phyloP scores from a whole-genome alignment of 2,797 vertebrate genomes.

The Lepus townsendii region DNA sequence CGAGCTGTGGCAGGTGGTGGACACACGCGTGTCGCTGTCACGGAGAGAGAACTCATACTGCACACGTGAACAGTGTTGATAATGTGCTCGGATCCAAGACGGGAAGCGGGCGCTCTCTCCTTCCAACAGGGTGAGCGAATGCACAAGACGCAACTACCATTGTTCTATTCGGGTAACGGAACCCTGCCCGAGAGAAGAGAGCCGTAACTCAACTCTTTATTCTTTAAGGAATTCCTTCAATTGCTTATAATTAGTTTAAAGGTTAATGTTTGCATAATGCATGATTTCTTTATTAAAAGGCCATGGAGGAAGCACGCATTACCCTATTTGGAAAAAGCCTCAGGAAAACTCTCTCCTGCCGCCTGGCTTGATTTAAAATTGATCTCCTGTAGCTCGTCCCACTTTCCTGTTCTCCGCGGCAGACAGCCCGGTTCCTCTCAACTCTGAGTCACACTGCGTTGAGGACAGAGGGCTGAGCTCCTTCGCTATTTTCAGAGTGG shows the following conservation, averaged over 20 bases:
- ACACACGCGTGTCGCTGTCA: fast-evolving
- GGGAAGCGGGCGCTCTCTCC: background rate
- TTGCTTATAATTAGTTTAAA: slow-evolving; percentile 68
- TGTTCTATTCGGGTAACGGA: slow-evolving; percentile 17
- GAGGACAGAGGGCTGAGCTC: slow-evolving; percentile 50
- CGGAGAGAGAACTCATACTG: background rate
- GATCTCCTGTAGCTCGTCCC: slow-evolving; percentile 71
- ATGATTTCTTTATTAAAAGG: slow-evolving; percentile 75
- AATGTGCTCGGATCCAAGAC: background rate
- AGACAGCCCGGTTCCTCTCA: slow-evolving; percentile 40
- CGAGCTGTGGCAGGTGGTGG: fast-evolving
- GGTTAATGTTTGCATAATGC: slow-evolving; percentile 67
- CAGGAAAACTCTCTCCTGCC: background rate
- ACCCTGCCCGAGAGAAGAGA: slow-evolving; percentile 23
- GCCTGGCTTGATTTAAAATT: slow-evolving; percentile 62
- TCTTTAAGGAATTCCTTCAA: slow-evolving; percentile 51
- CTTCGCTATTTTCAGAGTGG: slow-evolving; percentile 53
- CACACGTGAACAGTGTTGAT: background rate
- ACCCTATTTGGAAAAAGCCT: slow-evolving; percentile 28
- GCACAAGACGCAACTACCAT: background rate
- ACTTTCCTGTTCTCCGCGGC: slow-evolving; percentile 60
- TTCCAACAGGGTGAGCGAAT: background rate
- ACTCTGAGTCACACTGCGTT: slow-evolving; percentile 22
- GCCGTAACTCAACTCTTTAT: slow-evolving; percentile 26
- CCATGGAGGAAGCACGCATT: background rate